Percentiles rank a stretch among this genome's conserved stretches.
Conservation (phyloP, 2,797 vertebrate genomes). For the Malacoctenus gilli region DNA sequence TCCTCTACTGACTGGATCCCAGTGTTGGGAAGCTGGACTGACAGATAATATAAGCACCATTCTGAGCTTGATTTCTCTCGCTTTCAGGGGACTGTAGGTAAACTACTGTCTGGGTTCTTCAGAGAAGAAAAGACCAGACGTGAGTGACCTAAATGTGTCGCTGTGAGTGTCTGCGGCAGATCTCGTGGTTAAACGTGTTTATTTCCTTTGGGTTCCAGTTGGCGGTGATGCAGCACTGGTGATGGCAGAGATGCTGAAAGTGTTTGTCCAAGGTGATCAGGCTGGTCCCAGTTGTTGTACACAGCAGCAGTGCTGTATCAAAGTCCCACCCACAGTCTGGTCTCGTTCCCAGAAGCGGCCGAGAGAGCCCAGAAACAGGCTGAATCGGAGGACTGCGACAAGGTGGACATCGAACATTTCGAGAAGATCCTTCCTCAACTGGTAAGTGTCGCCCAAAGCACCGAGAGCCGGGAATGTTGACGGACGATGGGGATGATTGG, state of each 20-base stretch:
- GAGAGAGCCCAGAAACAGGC: constrained; percentile 81
- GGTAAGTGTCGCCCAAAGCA: no score
- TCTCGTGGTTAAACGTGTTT: not conserved
- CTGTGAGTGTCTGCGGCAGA: not conserved
- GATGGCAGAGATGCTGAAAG: constrained; percentile 79
- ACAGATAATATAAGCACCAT: no score
- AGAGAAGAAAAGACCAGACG: constrained; percentile 81
- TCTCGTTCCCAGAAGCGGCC: constrained; percentile 73
- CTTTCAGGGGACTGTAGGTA: constrained; percentile 74
- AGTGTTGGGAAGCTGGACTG: no score
- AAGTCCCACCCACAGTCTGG: not conserved
- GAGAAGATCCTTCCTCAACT: constrained; percentile 84
- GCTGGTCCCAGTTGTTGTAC: not conserved
- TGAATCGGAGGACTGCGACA: constrained; percentile 75
- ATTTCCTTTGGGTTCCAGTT: constrained; percentile 56
- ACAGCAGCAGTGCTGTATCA: no score
- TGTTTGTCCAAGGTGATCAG: constrained; percentile 80
- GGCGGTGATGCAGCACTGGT: constrained; percentile 72
- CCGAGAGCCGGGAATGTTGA: no score
- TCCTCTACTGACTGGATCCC: no score
- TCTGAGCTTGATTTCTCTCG: not conserved
- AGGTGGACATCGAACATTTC: constrained; percentile 82
- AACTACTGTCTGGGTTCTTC: constrained; percentile 77
- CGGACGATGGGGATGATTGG: not conserved
- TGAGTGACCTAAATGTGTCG: constrained; percentile 55